phyloP scores from a whole-genome alignment of 2,797 vertebrate species.

The Crossoptilon crossoptilon region DNA sequence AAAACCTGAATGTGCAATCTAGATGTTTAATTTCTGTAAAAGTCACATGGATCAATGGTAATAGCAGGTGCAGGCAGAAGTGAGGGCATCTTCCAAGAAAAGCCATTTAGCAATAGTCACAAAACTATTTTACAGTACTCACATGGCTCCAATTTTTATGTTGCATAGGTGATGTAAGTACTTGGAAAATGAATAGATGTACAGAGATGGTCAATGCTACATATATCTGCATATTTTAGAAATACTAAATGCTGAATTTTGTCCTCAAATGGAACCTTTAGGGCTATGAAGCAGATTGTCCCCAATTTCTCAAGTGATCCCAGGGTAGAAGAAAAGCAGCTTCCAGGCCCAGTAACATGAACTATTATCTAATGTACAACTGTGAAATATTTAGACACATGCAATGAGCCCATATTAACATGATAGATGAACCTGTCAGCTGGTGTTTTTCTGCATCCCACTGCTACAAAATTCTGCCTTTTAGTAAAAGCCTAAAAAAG shows the following conservation, averaged over 20 bases:
- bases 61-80: slow-evolving; percentile 2
- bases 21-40: slow-evolving; percentile 37
- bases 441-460: neutral
- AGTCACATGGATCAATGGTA: slow-evolving; percentile 37
- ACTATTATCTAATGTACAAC: neutral
- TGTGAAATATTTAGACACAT: slow-evolving; percentile 4
- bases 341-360: neutral
- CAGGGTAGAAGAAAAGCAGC: neutral
- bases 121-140: neutral
- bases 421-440: neutral
- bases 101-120: slow-evolving; percentile 31
- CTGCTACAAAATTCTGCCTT: neutral
- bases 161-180: neutral
- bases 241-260: neutral
- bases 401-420: neutral
- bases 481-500: neutral
- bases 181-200: slow-evolving; percentile 20
- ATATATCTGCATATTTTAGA: neutral
- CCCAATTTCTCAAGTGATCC: neutral
- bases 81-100: slow-evolving; percentile 25
- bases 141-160: neutral
- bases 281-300: slow-evolving; percentile 12
- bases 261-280: neutral
- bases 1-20: slow-evolving; percentile 18
- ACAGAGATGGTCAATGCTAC: neutral